These are phyloP conservation scores for Trachelus stipa DNA, from an alignment of 2,888 invertebrate genomes.

Conservation along the genomic window DNA sequence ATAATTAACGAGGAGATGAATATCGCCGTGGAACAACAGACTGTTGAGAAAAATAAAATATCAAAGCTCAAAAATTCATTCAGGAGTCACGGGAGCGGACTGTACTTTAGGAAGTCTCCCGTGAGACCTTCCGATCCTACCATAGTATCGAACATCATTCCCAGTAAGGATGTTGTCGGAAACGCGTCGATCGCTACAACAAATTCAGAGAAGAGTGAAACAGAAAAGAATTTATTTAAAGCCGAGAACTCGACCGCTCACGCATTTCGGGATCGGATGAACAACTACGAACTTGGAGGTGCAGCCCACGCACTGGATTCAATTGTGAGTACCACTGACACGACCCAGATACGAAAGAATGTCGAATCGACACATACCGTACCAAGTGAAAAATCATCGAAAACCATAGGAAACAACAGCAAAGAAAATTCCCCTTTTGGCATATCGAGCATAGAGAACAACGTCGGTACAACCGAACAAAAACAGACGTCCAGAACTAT, in stretches of 20 bases:
- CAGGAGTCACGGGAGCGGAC: constrained; percentile 41
- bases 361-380: background rate
- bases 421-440: background rate
- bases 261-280: constrained; percentile 25
- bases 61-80: constrained; percentile 50
- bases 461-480: constrained; percentile 17
- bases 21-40: constrained; percentile 51
- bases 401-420: background rate
- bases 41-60: constrained; percentile 58
- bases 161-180: constrained; percentile 32
- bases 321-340: constrained; percentile 39
- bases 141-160: constrained; percentile 53
- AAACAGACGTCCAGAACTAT: constrained; percentile 12
- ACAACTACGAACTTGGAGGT: constrained; percentile 34
- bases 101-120: constrained; percentile 40
- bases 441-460: constrained; percentile 16
- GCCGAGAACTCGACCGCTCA: constrained; percentile 48
- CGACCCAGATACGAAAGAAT: constrained; percentile 43
- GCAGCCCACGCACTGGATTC: constrained; percentile 38
- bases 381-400: background rate
- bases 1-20: constrained; percentile 60
- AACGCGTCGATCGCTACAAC: constrained; percentile 24
- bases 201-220: constrained; percentile 17
- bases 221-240: constrained; percentile 10
- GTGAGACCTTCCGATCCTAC: constrained; percentile 46